phyloP scores from a whole-genome alignment of 2,113 vertebrate species.

The Colaptes auratus region DNA sequence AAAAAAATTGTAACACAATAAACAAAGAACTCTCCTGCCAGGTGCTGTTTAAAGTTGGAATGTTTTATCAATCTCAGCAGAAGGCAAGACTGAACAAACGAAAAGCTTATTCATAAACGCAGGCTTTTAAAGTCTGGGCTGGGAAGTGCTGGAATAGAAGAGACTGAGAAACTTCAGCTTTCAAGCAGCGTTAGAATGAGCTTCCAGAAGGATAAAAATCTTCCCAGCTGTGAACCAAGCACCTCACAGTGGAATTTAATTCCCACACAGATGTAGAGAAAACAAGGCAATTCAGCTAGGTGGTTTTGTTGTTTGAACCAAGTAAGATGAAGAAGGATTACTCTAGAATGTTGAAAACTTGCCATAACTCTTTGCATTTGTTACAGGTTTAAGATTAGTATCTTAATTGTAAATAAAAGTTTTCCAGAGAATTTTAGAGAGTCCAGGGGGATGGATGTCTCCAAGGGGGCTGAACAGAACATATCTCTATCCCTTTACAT shows the following conservation, averaged over 20 bases:
- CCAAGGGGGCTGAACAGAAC: too few species aligned
- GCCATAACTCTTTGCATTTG: background rate
- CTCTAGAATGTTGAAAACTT: background rate
- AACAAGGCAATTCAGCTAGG: background rate
- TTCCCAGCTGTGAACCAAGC: background rate
- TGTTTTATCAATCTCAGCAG: background rate
- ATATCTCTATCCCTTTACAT: too few species aligned
- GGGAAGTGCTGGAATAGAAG: background rate
- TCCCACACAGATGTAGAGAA: background rate
- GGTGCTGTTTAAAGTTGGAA: background rate
- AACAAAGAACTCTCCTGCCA: background rate
- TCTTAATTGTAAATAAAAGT: too few species aligned
- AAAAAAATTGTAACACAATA: background rate
- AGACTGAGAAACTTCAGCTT: background rate
- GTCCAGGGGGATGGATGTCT: too few species aligned
- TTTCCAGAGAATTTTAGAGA: too few species aligned
- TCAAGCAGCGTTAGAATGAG: background rate
- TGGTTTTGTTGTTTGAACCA: background rate
- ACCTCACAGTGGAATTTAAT: background rate
- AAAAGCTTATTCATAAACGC: background rate
- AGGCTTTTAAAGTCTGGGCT: background rate
- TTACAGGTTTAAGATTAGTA: too few species aligned
- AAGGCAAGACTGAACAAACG: background rate
- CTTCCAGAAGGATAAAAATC: background rate
- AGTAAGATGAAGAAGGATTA: background rate